Percentiles rank a stretch among this genome's conserved stretches.
phyloP scores from a whole-genome alignment of 37 sponge, comb jelly and placozoan genomes.

The Halisarca cf. caerulea region DNA sequence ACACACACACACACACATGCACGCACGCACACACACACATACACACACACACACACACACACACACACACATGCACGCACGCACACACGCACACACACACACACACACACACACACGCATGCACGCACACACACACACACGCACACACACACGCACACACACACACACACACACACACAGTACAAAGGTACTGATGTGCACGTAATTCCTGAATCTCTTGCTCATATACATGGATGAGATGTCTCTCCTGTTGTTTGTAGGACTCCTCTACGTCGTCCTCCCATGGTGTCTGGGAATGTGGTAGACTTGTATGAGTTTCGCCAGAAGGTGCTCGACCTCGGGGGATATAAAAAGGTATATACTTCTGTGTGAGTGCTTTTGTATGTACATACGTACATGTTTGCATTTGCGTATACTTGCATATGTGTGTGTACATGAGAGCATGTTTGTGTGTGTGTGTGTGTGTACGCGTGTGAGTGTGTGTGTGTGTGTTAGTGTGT shows the following conservation, averaged over 20 bases:
- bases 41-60: constrained; percentile 3
- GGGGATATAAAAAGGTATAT: constrained; percentile 22
- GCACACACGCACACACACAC: not conserved
- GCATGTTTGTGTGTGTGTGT: not conserved
- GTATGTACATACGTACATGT: not conserved
- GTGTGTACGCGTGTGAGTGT: not conserved
- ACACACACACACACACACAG: too few relatives aligned
- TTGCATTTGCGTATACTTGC: not conserved
- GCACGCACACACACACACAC: not conserved
- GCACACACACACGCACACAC: not conserved
- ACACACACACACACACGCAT: not conserved
- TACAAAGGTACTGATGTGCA: too few relatives aligned
- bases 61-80: not conserved
- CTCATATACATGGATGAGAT: too few relatives aligned
- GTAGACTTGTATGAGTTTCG: constrained; percentile 5
- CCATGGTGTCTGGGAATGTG: constrained; percentile 16
- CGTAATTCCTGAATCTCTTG: too few relatives aligned
- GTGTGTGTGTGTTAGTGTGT: constrained; percentile 9
- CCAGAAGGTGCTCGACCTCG: not conserved
- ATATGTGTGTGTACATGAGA: not conserved
- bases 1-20: not conserved
- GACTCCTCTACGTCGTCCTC: constrained; percentile 2
- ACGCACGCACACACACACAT: not conserved
- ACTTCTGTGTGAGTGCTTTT: not conserved
- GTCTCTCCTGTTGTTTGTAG: not conserved